These are phyloP conservation scores for Chymomyza amoena DNA, from an alignment of 2,888 invertebrate species.

Conservation along the genomic window DNA sequence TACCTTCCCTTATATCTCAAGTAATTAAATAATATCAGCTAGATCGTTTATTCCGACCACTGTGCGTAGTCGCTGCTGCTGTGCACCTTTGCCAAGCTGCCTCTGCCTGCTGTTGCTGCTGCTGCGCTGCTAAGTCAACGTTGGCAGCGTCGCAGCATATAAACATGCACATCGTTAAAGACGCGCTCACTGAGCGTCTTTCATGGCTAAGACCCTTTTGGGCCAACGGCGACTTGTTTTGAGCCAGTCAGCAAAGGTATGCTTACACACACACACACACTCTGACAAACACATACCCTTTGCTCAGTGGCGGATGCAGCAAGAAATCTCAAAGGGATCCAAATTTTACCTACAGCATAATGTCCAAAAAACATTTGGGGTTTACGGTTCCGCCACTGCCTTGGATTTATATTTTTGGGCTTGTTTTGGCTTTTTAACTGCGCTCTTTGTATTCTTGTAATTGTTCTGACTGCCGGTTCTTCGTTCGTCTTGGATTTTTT, in stretches of 20 bases:
- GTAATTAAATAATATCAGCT: too few species aligned
- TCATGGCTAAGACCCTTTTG: constrained; percentile 39
- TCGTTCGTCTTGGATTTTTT: neutral
- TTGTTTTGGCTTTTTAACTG: constrained; percentile 54
- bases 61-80: neutral
- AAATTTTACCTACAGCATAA: too few species aligned
- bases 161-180: constrained; percentile 64
- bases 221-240: constrained; percentile 45
- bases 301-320: too few species aligned
- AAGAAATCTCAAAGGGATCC: too few species aligned
- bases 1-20: too few species aligned
- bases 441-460: constrained; percentile 55
- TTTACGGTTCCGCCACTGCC: neutral
- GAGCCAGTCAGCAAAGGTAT: constrained; percentile 40
- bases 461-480: constrained; percentile 45
- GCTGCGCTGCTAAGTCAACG: constrained; percentile 9
- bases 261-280: constrained; percentile 29
- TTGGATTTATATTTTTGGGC: constrained; percentile 25
- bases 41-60: too few species aligned
- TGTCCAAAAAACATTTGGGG: too few species aligned
- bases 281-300: constrained; percentile 8
- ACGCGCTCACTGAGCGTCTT: neutral
- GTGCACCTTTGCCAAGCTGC: constrained; percentile 5
- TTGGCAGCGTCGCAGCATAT: constrained; percentile 42
- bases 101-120: constrained; percentile 18